phyloP scores from a whole-genome alignment of 2,888 invertebrate species.

The Thecophora atra region DNA sequence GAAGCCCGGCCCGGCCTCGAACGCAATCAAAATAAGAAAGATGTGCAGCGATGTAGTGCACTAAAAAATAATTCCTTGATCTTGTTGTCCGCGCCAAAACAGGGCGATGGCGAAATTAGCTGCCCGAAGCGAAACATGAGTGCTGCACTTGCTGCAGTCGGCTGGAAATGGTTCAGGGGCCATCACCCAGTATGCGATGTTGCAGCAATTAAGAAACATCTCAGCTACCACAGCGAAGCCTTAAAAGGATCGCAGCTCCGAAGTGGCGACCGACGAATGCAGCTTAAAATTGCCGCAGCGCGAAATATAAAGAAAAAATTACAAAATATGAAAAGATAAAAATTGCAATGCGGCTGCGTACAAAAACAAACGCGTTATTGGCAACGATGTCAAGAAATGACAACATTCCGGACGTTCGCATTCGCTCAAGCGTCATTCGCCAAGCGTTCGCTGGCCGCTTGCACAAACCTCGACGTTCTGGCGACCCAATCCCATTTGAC shows the following conservation, averaged over 20 bases:
- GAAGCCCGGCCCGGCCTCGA: neutral
- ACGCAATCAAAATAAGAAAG: conserved; percentile 26
- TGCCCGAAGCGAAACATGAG: neutral
- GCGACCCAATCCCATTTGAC: conserved; percentile 27
- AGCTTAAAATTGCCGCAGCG: conserved; percentile 14
- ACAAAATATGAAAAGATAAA: conserved; percentile 36
- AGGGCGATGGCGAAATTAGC: neutral
- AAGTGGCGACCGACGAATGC: conserved; percentile 27
- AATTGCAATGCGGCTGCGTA: conserved; percentile 25
- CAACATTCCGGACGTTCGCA: conserved; percentile 35
- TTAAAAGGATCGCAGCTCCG: conserved; percentile 32
- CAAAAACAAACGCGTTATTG: conserved; percentile 34
- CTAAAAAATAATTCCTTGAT: conserved; percentile 11
- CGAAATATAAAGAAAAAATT: neutral
- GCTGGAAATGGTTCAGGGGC: neutral
- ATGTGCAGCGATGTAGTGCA: conserved; percentile 8
- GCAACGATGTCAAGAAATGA: conserved; percentile 35
- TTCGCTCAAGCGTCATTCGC: conserved; percentile 27
- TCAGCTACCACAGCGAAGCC: conserved; percentile 31
- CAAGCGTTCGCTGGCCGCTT: neutral
- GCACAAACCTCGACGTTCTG: neutral
- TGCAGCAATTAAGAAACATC: conserved; percentile 35
- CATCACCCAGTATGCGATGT: conserved; percentile 26
- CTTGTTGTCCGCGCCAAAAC: conserved; percentile 15
- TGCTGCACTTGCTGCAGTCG: neutral